Conservation (phyloP, 2,888 invertebrate species). For the Lysandra bellargus region DNA sequence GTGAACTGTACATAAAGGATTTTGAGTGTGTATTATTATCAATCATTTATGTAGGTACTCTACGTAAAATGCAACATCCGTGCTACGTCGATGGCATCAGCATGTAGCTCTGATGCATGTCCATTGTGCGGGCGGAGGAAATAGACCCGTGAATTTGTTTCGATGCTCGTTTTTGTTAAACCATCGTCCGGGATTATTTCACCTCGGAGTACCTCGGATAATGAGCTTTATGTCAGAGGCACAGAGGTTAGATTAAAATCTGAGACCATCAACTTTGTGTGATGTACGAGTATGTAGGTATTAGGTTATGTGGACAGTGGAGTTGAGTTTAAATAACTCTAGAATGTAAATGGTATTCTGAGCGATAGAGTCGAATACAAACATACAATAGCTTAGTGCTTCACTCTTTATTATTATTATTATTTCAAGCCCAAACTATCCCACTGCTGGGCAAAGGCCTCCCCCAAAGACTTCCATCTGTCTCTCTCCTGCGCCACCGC, state of each 20-base stretch:
- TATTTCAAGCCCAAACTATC: too few species aligned
- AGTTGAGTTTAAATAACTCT: neutral
- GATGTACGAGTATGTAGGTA: neutral
- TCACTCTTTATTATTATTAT: too few species aligned
- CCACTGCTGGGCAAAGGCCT: too few species aligned
- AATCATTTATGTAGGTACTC: too few species aligned
- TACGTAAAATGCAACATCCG: neutral
- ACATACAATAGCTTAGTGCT: too few species aligned
- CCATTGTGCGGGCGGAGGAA: neutral
- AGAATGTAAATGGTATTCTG: neutral
- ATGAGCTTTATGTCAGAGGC: neutral
- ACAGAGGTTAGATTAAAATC: neutral
- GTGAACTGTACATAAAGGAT: too few species aligned
- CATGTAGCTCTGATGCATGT: neutral
- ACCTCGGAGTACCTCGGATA: neutral
- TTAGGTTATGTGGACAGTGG: too few species aligned
- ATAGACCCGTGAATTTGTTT: constrained; percentile 3
- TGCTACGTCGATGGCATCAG: neutral
- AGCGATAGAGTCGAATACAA: too few species aligned
- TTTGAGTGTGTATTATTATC: too few species aligned
- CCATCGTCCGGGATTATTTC: neutral
- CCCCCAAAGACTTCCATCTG: too few species aligned
- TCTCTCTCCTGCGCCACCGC: too few species aligned
- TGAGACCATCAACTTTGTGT: neutral
- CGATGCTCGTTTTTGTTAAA: constrained; percentile 1